A percentile compares a stretch with the other conserved stretches of the same genome.
Evolutionary conservation across 1,140 invertebrate genomes (phyloP).

Genomic region (Cherax quadricarinatus): DNA sequence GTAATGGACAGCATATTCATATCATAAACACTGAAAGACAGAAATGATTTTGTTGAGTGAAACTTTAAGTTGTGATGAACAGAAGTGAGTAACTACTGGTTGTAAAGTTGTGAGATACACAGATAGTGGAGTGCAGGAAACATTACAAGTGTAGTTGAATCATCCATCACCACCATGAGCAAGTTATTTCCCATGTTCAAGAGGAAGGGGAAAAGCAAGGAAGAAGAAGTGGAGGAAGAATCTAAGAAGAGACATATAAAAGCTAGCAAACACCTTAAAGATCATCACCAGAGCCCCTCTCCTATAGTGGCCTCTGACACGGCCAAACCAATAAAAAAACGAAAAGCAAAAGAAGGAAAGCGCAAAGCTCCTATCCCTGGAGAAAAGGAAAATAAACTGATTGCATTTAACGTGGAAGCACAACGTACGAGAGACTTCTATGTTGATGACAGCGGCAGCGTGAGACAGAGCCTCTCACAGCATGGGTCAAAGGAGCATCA

Average conservation of each 20-base stretch:
- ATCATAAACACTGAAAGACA: neutral
- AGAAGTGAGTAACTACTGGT: neutral
- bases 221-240: constrained; percentile 6
- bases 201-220: constrained; percentile 35
- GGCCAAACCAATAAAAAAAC: constrained; percentile 34
- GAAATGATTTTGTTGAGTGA: neutral
- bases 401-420: neutral
- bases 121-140: neutral
- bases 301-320: neutral
- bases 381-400: constrained; percentile 4
- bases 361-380: neutral
- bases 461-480: neutral
- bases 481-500: neutral
- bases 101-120: neutral
- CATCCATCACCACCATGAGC: constrained; percentile 27
- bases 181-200: constrained; percentile 59
- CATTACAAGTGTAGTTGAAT: neutral
- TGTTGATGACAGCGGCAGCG: constrained; percentile 17
- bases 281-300: neutral
- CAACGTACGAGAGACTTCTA: constrained; percentile 18
- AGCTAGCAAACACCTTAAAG: neutral
- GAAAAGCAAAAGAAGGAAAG: constrained; percentile 23
- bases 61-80: neutral
- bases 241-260: constrained; percentile 10
- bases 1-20: neutral